Conservation (phyloP, 92 coral and sea anemone genomes). For the Muricea muricata region DNA sequence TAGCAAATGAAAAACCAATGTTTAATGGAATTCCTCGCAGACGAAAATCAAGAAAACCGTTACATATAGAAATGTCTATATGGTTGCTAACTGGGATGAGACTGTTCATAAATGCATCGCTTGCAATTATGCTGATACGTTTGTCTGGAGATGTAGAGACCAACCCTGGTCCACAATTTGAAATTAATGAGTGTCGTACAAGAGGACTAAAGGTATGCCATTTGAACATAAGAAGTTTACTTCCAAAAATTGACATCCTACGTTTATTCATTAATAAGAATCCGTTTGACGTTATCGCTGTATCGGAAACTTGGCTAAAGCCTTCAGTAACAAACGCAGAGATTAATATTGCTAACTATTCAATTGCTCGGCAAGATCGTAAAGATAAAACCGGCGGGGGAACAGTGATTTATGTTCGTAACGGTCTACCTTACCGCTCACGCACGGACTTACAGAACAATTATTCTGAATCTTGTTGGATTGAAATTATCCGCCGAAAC, state of each 20-base stretch:
- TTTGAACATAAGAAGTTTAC: constrained; percentile 56
- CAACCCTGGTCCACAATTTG: constrained; percentile 44
- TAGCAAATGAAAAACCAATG: neutral
- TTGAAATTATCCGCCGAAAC: constrained; percentile 47
- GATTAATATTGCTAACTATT: constrained; percentile 40
- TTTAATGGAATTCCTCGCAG: neutral
- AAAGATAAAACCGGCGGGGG: constrained; percentile 53
- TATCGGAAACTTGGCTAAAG: constrained; percentile 64
- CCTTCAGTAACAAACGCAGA: constrained; percentile 45
- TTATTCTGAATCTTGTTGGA: constrained; percentile 48
- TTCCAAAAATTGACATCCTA: constrained; percentile 40
- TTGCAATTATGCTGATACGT: neutral
- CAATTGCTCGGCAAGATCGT: constrained; percentile 51
- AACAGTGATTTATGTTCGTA: constrained; percentile 40
- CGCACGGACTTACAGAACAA: constrained; percentile 39
- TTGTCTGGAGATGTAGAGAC: constrained; percentile 36
- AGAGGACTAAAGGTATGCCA: constrained; percentile 55
- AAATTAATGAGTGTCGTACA: neutral
- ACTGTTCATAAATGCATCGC: neutral
- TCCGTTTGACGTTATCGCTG: constrained; percentile 56
- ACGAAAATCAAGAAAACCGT: no score
- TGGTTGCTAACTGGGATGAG: neutral
- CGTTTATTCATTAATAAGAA: constrained; percentile 18
- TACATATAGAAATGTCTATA: neutral
- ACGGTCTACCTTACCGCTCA: constrained; percentile 39